These are phyloP conservation scores for Pantala flavescens DNA, from an alignment of 1,140 invertebrate genomes.

Conservation along the genomic window DNA sequence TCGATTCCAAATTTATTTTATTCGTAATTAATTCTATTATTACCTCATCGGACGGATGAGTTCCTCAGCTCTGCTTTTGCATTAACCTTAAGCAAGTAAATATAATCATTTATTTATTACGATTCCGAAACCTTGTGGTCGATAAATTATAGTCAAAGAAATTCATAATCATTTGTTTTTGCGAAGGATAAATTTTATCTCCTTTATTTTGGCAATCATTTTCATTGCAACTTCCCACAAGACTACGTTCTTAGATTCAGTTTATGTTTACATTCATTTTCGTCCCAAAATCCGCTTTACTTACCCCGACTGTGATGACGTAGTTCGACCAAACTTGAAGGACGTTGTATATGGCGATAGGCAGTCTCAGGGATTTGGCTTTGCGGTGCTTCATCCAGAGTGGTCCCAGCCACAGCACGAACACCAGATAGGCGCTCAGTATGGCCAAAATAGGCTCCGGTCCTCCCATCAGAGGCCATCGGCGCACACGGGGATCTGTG, in stretches of 20 bases:
- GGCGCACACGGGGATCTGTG: conserved; percentile 39
- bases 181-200: no score
- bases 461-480: conserved; percentile 49
- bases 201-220: no score
- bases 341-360: conserved; percentile 49
- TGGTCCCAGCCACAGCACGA: conserved; percentile 49
- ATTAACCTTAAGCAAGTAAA: background rate
- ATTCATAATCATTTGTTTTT: no score
- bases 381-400: conserved; percentile 46
- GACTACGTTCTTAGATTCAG: no score
- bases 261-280: no score
- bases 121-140: no score
- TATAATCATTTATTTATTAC: no score
- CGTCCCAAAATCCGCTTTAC: background rate
- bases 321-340: conserved; percentile 39
- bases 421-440: conserved; percentile 40
- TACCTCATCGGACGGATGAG: no score
- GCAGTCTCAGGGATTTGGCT: conserved; percentile 44
- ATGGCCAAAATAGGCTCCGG: conserved; percentile 45
- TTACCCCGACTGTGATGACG: background rate
- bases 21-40: no score
- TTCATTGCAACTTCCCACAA: no score
- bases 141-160: no score
- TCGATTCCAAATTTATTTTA: no score
- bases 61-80: conserved; percentile 21